Percentiles rank a stretch among this genome's conserved stretches.
phyloP scores from a whole-genome alignment of 2,113 vertebrate genomes.

The Anser cygnoides region DNA sequence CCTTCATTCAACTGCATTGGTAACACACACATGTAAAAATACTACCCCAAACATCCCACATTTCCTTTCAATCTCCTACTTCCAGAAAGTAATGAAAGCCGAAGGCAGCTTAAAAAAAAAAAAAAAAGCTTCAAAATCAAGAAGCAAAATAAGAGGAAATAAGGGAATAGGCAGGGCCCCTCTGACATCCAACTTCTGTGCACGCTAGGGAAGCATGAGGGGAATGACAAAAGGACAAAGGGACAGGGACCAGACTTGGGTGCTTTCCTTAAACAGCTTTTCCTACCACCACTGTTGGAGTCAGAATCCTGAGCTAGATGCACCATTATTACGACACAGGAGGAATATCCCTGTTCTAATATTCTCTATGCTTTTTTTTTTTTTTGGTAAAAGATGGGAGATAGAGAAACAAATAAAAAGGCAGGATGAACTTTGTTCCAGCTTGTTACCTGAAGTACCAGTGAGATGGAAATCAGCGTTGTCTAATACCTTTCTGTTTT shows the following conservation, averaged over 20 bases:
- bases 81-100: neutral
- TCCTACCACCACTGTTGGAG: neutral
- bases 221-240: neutral
- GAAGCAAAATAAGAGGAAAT: neutral
- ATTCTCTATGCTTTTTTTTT: neutral
- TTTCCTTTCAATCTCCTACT: neutral
- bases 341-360: neutral
- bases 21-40: neutral
- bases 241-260: neutral
- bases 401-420: neutral
- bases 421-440: neutral
- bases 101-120: neutral
- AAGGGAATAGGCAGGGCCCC: neutral
- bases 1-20: neutral
- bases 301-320: neutral
- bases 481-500: neutral
- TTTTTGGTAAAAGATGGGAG: neutral
- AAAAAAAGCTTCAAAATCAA: neutral
- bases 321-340: rapidly evolving
- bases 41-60: neutral
- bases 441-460: neutral
- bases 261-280: neutral
- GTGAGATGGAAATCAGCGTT: rapidly evolving
- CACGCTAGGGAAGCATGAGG: rapidly evolving
- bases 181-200: neutral